Percentiles rank a stretch among this genome's conserved stretches.
These are phyloP conservation scores for Hemicentrotus pulcherrimus DNA, from an alignment of 35 echinoderm and acorn worm genomes.

Conservation along the genomic window DNA sequence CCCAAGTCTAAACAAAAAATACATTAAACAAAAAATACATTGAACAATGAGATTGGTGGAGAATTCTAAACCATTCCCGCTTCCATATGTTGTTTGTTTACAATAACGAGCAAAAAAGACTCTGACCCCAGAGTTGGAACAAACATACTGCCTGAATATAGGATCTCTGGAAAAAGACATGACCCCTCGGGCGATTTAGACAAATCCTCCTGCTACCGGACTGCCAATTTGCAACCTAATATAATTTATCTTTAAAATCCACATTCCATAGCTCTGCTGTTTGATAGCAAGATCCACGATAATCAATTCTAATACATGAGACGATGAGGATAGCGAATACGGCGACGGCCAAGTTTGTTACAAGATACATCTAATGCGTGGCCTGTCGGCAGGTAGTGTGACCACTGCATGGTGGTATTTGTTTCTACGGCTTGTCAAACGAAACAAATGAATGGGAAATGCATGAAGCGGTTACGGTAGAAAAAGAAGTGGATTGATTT, in stretches of 20 bases:
- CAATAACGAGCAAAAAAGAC: not conserved
- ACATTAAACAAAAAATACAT: too few relatives aligned
- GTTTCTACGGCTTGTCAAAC: not conserved
- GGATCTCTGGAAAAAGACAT: not conserved
- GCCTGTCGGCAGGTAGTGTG: not conserved
- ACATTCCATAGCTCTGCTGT: not conserved
- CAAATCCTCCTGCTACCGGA: not conserved
- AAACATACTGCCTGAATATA: not conserved
- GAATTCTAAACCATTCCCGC: too few relatives aligned
- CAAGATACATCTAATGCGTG: not conserved
- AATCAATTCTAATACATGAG: slow-evolving; percentile 2
- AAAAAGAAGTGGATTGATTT: not conserved
- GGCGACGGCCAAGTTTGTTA: not conserved
- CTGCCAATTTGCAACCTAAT: not conserved
- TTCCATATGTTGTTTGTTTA: not conserved
- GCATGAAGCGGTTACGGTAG: not conserved
- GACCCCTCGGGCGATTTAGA: not conserved
- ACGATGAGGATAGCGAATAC: not conserved
- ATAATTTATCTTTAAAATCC: not conserved
- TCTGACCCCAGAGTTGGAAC: not conserved
- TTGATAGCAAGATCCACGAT: not conserved
- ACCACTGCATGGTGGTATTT: not conserved
- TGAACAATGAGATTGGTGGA: too few relatives aligned
- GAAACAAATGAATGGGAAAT: not conserved
- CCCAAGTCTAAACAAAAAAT: too few relatives aligned